Conservation (phyloP, 2,888 invertebrate species). For the Ischnus inquisitorius region DNA sequence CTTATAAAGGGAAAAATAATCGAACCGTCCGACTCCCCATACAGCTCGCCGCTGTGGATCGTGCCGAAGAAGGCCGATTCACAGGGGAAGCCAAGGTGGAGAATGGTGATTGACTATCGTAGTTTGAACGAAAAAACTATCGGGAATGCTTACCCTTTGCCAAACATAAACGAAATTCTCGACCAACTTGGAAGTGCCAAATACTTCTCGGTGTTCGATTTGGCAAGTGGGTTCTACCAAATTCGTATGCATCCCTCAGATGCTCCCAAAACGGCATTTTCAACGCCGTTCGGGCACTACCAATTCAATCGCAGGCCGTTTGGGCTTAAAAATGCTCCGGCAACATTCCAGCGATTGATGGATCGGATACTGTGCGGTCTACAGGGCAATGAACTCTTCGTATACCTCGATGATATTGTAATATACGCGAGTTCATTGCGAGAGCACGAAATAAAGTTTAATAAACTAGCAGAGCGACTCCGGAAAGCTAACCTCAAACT, state of each 20-base stretch:
- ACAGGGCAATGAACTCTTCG: conserved; percentile 47
- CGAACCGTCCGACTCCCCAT: background rate
- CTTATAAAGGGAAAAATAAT: background rate
- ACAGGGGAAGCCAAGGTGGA: conserved; percentile 20
- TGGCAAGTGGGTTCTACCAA: conserved; percentile 44
- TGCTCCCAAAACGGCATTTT: conserved; percentile 33
- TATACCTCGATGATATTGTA: conserved; percentile 64
- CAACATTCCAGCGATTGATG: conserved; percentile 36
- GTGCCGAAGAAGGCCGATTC: conserved; percentile 14
- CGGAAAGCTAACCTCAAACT: background rate
- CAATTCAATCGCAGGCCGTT: conserved; percentile 40
- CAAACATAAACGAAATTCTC: conserved; percentile 36
- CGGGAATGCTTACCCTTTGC: conserved; percentile 28
- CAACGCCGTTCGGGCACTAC: conserved; percentile 28
- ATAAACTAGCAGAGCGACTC: background rate
- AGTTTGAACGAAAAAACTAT: conserved; percentile 28
- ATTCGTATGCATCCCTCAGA: background rate
- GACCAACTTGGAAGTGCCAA: conserved; percentile 33
- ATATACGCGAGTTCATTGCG: conserved; percentile 44
- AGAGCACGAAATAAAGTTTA: conserved; percentile 49
- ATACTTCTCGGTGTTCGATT: conserved; percentile 33
- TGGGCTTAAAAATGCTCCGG: conserved; percentile 33
- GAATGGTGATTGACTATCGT: conserved; percentile 37
- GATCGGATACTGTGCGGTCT: conserved; percentile 9
- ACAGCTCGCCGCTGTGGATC: conserved; percentile 36